Evolutionary conservation across 2,113 vertebrate genomes (phyloP).

Genomic region (Camelus dromedarius): DNA sequence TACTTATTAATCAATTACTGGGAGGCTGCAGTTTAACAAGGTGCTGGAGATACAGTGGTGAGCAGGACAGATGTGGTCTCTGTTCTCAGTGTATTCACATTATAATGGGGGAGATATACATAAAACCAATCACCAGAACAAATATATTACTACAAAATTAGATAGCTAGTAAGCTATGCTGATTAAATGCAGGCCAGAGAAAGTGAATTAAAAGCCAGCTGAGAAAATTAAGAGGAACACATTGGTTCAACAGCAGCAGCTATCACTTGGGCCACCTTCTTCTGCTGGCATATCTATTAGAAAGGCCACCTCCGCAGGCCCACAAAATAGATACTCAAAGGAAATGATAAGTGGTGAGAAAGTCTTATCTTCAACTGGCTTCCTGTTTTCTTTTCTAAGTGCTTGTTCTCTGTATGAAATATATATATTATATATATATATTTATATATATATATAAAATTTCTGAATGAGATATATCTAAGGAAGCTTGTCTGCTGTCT

Average conservation of each 20-base stretch:
- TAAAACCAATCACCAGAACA: background rate
- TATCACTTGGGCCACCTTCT: background rate
- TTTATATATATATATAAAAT: background rate
- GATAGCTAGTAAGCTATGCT: background rate
- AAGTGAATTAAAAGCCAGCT: background rate
- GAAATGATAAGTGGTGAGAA: background rate
- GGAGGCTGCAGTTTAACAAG: background rate
- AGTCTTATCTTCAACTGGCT: background rate
- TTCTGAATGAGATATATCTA: slow-evolving; percentile 8
- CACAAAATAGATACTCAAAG: background rate
- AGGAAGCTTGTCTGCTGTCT: background rate
- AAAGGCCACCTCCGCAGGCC: background rate
- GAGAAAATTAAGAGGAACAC: background rate
- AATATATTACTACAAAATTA: background rate
- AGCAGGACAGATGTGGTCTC: background rate
- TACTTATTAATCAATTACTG: background rate
- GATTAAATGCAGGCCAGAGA: background rate
- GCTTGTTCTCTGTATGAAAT: background rate
- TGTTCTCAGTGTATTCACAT: background rate
- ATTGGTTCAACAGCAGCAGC: background rate
- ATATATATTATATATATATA: too few species aligned
- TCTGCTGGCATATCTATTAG: background rate
- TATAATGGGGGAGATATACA: background rate
- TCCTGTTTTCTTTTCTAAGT: background rate
- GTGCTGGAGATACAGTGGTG: background rate